Evolutionary conservation across 2,888 invertebrate genomes (phyloP).

Genomic region (Papilio demoleus): DNA sequence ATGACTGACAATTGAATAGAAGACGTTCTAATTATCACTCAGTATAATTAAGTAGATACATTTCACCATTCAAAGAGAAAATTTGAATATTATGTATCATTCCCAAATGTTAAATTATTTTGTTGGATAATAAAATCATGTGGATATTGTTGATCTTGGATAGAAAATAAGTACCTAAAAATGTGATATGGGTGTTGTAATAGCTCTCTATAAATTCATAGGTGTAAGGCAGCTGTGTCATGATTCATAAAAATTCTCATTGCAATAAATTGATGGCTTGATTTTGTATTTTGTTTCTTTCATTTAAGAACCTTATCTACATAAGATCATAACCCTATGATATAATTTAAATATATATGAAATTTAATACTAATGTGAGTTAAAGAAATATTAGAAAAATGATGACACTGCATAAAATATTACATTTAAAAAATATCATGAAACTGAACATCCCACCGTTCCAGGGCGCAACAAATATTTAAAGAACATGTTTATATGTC

Average conservation of each 20-base stretch:
- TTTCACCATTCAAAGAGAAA: slow-evolving; percentile 36
- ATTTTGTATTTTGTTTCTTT: slow-evolving; percentile 43
- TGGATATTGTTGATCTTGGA: slow-evolving; percentile 74
- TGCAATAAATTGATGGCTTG: slow-evolving; percentile 58
- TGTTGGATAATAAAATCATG: slow-evolving; percentile 63
- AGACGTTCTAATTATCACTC: slow-evolving; percentile 65
- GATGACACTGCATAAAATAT: too few species aligned
- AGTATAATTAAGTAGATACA: slow-evolving; percentile 55
- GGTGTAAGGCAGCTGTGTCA: slow-evolving; percentile 57
- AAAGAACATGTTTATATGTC: too few species aligned
- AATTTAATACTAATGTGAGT: too few species aligned
- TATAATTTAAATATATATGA: too few species aligned
- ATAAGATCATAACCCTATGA: too few species aligned
- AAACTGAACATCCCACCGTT: too few species aligned
- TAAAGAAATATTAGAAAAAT: too few species aligned
- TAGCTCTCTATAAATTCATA: slow-evolving; percentile 74
- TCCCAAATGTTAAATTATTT: slow-evolving; percentile 70
- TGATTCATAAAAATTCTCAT: slow-evolving; percentile 57
- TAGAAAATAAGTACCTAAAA: slow-evolving; percentile 69
- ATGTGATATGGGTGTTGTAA: slow-evolving; percentile 82
- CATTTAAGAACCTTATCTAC: slow-evolving; percentile 4
- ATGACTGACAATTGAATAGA: slow-evolving; percentile 77
- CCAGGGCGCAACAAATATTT: too few species aligned
- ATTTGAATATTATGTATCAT: slow-evolving; percentile 59
- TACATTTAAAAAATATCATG: too few species aligned